Evolutionary conservation across 2,888 invertebrate species (phyloP).

Genomic region (Leptinotarsa tumamoca): DNA sequence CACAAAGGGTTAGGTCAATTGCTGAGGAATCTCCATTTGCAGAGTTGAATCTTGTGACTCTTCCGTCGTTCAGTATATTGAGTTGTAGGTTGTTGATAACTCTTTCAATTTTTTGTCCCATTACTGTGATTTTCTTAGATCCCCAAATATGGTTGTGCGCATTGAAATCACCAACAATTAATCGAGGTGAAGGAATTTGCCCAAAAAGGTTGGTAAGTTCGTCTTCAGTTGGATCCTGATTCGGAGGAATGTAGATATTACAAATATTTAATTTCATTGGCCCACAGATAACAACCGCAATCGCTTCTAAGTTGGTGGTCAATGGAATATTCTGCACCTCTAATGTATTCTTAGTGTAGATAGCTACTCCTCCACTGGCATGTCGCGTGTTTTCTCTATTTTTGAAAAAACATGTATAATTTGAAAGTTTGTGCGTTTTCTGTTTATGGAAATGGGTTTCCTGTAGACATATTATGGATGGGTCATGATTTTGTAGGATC

Average conservation of each 20-base stretch:
- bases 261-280: not conserved
- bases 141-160: no score
- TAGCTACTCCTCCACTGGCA: not conserved
- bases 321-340: slow-evolving; percentile 10
- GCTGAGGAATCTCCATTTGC: no score
- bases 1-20: no score
- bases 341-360: not conserved
- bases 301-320: slow-evolving; percentile 20
- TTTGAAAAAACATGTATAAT: slow-evolving; percentile 22
- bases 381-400: not conserved
- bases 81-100: no score
- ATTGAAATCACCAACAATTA: no score
- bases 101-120: no score
- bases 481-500: slow-evolving; percentile 9
- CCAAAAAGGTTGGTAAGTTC: not conserved
- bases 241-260: no score
- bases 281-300: not conserved
- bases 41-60: no score
- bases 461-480: slow-evolving; percentile 17
- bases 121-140: no score
- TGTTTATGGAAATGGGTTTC: slow-evolving; percentile 21
- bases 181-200: no score
- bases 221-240: no score
- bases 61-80: no score
- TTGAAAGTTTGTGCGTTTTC: slow-evolving; percentile 15